phyloP scores from a whole-genome alignment of 2,113 vertebrate species.

The Acanthochromis polyacanthus region DNA sequence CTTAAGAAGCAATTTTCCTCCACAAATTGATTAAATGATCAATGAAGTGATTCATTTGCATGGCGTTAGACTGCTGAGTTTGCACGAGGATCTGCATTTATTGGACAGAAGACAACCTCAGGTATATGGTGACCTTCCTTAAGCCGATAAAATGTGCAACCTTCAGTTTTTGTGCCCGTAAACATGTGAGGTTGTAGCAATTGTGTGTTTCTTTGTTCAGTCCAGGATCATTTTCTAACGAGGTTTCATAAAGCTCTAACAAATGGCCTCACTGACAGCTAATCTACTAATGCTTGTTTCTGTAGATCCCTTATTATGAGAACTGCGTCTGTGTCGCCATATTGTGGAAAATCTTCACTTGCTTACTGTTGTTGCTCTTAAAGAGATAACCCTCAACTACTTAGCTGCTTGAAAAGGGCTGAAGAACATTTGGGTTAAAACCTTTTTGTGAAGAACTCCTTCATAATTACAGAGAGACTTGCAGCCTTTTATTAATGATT shows the following conservation, averaged over 20 bases:
- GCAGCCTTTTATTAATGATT: too few relatives aligned
- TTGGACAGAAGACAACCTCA: conserved; percentile 26
- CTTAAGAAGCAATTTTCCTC: conserved; percentile 22
- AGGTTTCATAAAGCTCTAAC: not conserved
- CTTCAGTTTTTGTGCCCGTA: not conserved
- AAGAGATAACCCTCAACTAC: too few relatives aligned
- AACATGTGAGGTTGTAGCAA: not conserved
- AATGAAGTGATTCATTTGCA: conserved; percentile 57
- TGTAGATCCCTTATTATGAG: too few relatives aligned
- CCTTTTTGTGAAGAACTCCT: too few relatives aligned
- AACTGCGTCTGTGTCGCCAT: too few relatives aligned
- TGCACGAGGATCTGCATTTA: conserved; percentile 41
- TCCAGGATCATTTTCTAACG: not conserved
- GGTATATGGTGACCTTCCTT: conserved; percentile 43
- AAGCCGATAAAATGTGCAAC: conserved; percentile 5
- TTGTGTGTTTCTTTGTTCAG: not conserved
- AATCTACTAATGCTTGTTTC: too few relatives aligned
- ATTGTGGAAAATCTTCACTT: too few relatives aligned
- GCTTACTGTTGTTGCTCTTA: too few relatives aligned
- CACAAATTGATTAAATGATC: conserved; percentile 64
- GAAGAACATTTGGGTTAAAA: too few relatives aligned
- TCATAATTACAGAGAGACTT: too few relatives aligned
- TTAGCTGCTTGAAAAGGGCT: too few relatives aligned
- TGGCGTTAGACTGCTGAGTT: conserved; percentile 55
- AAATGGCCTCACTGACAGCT: too few relatives aligned